Evolutionary conservation across 53 echinoderm and acorn worm genomes (phyloP).

Genomic region (Holothuria leucospilota): DNA sequence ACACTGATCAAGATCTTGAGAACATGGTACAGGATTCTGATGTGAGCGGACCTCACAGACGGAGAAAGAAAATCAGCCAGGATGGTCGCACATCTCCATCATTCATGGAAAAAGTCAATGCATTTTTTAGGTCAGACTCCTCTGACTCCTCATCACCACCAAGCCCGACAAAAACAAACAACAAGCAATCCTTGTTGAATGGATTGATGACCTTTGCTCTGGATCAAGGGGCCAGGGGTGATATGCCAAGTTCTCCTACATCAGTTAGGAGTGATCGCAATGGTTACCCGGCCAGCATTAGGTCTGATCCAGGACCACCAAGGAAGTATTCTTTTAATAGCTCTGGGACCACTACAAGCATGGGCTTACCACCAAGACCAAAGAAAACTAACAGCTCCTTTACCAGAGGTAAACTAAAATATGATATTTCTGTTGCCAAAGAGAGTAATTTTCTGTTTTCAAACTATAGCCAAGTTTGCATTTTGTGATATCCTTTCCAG

Average conservation of each 20-base stretch:
- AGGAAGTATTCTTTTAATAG: slow-evolving; percentile 58
- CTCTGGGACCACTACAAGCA: slow-evolving; percentile 54
- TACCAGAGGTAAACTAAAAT: slow-evolving; percentile 69
- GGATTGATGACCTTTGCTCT: slow-evolving; percentile 90
- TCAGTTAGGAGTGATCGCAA: slow-evolving; percentile 68
- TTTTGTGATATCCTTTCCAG: too few species aligned
- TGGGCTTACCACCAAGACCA: slow-evolving; percentile 89
- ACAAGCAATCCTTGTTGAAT: slow-evolving; percentile 78
- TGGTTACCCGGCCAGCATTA: slow-evolving; percentile 76
- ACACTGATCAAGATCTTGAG: slow-evolving; percentile 91
- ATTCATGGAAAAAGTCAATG: slow-evolving; percentile 89
- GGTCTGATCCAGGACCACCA: slow-evolving; percentile 89
- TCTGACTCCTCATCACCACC: slow-evolving; percentile 86
- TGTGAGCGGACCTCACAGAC: slow-evolving; percentile 11
- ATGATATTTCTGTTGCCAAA: too few species aligned
- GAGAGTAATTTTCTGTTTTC: too few species aligned
- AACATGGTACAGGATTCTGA: slow-evolving; percentile 87
- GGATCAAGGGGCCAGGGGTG: slow-evolving; percentile 67
- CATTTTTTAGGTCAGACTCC: slow-evolving; percentile 92
- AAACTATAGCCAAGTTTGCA: too few species aligned
- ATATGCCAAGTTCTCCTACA: slow-evolving; percentile 78
- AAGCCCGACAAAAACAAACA: slow-evolving; percentile 77
- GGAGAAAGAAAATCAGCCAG: slow-evolving; percentile 36
- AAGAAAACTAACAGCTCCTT: slow-evolving; percentile 89
- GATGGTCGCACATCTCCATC: slow-evolving; percentile 76